phyloP scores from a whole-genome alignment of 1,140 invertebrate species.

The Drosophila bocqueti region DNA sequence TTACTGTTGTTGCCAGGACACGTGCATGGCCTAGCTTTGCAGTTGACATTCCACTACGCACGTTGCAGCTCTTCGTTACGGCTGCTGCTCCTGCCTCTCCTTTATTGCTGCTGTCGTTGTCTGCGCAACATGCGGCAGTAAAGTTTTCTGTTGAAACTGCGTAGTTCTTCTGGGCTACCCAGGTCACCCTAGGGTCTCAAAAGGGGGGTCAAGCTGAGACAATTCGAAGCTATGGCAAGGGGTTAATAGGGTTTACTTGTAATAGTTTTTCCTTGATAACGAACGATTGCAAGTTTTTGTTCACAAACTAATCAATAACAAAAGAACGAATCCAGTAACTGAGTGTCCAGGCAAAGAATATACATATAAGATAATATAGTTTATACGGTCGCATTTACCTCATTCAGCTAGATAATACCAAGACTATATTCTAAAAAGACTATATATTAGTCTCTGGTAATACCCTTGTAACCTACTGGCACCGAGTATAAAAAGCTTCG shows the following conservation, averaged over 20 bases:
- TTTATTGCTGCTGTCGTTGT: slow-evolving; percentile 30
- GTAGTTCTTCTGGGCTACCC: slow-evolving; percentile 16
- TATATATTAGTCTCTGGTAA: neutral
- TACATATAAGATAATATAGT: too few relatives aligned
- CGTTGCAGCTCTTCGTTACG: slow-evolving; percentile 25
- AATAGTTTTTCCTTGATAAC: slow-evolving; percentile 16
- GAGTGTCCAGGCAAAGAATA: neutral
- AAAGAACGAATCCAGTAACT: neutral
- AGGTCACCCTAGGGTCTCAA: neutral
- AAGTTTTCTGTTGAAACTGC: slow-evolving; percentile 47
- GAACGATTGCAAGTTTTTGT: neutral
- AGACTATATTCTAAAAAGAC: neutral
- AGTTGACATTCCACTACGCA: slow-evolving; percentile 52
- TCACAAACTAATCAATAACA: neutral
- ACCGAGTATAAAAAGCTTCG: slow-evolving; percentile 15
- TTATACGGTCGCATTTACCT: too few relatives aligned
- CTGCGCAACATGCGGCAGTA: slow-evolving; percentile 45
- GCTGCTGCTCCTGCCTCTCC: neutral
- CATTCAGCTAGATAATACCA: too few relatives aligned
- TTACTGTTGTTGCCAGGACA: slow-evolving; percentile 40
- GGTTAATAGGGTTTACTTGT: slow-evolving; percentile 7
- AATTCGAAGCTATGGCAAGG: slow-evolving; percentile 11
- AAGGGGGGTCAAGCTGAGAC: neutral
- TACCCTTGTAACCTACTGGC: neutral
- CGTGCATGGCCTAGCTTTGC: slow-evolving; percentile 39